Evolutionary conservation across 2,797 vertebrate species (phyloP), one percentile per base, ranked within the genome.

Genomic region (Schizothorax lantsangensis): DNA sequence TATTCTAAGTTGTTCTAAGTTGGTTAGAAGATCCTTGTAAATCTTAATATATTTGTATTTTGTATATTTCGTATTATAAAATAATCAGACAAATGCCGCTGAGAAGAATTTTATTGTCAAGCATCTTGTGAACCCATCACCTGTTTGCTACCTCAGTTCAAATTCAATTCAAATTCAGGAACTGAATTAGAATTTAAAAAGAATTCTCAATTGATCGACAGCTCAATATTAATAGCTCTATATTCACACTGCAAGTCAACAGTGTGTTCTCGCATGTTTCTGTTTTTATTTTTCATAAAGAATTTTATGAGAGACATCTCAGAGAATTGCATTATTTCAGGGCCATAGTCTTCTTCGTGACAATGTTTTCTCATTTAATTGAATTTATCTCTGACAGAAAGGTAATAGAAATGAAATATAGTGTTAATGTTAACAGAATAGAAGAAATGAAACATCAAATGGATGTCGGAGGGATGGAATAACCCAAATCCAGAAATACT

Each of bases 401-500:
- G 66, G 12, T 82, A 57, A 82, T 82, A 47, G 45, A 49, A 40
- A 68, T 78, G 73, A 78, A 74, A 79, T 79, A 43, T 40, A 10
- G 77, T 26, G 36, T 43, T 43, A 79, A 26, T 79, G 77, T 62
- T 79, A 79, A 79, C 36, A 59, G 38, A 45, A 62, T 0, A 62
- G 78, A 26, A 2, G 54, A n/a, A 71, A 72, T n/a, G 14, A 71
- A 3, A 43, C 49, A 72, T 73, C 30, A 78, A 78, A 78, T 68
- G 23, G 68, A 84, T 78, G 43, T 74, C 2, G 9, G 19, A 40
- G 73, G 23, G 62, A 9, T 38, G 59, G 40, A 21, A 78, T 79
- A 85, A 85, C 83, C 83, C 64, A 71, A 57, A 79, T 85, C 62
- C 74, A 85, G 74, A 68, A 85, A 79, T 79, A 69, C 74, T 85